A percentile compares a stretch with the other conserved stretches of the same genome.
Evolutionary conservation across 2,113 vertebrate species (phyloP).

Genomic region (Vulpes vulpes): DNA sequence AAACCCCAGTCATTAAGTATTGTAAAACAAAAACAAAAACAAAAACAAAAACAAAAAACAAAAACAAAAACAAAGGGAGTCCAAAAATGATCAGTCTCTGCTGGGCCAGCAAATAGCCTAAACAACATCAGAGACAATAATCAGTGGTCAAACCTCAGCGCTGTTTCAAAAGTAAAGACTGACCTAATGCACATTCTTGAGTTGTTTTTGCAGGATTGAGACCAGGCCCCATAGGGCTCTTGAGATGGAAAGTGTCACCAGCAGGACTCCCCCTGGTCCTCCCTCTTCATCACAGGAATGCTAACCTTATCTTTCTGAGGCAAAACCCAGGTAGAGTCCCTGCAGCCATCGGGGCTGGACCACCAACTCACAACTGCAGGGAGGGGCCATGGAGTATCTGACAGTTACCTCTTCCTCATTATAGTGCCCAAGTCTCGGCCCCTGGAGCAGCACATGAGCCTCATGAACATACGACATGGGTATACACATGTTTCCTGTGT

Average conservation of each 20-base stretch:
- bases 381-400: not conserved
- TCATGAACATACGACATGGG: not conserved
- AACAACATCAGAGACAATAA: not conserved
- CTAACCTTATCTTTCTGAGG: not conserved
- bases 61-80: too few species aligned
- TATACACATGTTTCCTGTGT: too few species aligned
- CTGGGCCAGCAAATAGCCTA: not conserved
- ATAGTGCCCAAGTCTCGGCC: accelerated
- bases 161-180: not conserved
- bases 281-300: not conserved
- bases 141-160: not conserved
- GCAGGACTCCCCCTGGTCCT: not conserved
- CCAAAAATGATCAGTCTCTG: not conserved
- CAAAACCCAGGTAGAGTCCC: not conserved
- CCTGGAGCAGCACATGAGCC: not conserved
- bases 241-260: not conserved
- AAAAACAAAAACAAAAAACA: too few species aligned
- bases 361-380: too few species aligned
- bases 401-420: too few species aligned
- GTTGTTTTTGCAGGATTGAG: not conserved
- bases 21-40: not conserved
- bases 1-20: not conserved
- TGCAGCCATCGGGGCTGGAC: too few species aligned
- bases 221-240: not conserved
- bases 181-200: not conserved